Base-by-base conservation (phyloP, 2,888 invertebrate species). In the Troglohyphantes excavatus region DNA sequence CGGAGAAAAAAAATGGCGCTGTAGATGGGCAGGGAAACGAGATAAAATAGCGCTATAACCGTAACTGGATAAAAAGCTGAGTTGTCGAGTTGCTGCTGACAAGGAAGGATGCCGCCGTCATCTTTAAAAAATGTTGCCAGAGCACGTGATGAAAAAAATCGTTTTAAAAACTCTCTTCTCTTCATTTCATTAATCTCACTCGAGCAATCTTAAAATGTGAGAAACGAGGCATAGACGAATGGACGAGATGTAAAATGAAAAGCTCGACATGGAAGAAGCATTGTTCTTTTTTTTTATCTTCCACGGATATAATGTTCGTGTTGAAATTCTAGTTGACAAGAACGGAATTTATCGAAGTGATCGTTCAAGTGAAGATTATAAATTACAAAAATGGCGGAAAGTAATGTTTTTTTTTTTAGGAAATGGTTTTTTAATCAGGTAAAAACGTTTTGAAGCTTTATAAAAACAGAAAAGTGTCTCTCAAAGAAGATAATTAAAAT, bases 151-250 rank as follows among this genome's bases (percentile, higher is more conserved):
- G 65, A 89, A 89, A 89, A 72, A 65, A 78, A 76, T 46, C 84
- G 46, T 67, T 81, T 81, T 81, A 81, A 88, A 88, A 88, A 84
- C 84, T 59, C 81, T 76, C 75, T 82, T 82, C 88, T 46, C 81
- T 88, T 88, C 88, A 89, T 89, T 89, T 89, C 76, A 89, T 89
- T 89, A 89, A 89, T 89, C 75, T 89, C 88, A 43, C 76, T 46
- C 39, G 59, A 39, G 27, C 67, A 68, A 67, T 89, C 67, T 82
- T 59, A 68, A 86, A 86, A 43, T 46, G 78, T 46, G 43, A 27
- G 72, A 21, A 78, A 81, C 59, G 76, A 70, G 61, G 88, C 88
- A 89, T 82, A 89, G 88, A 89, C 68, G 88, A 72, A 88, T 88
- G 46, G 75, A 67, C 82, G 88, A 76, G 82, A 27, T 43, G 68